A percentile compares a stretch with the other conserved stretches of the same genome.
Evolutionary conservation across 2,888 invertebrate species (phyloP).

Genomic region (Synergus gifuensis): DNA sequence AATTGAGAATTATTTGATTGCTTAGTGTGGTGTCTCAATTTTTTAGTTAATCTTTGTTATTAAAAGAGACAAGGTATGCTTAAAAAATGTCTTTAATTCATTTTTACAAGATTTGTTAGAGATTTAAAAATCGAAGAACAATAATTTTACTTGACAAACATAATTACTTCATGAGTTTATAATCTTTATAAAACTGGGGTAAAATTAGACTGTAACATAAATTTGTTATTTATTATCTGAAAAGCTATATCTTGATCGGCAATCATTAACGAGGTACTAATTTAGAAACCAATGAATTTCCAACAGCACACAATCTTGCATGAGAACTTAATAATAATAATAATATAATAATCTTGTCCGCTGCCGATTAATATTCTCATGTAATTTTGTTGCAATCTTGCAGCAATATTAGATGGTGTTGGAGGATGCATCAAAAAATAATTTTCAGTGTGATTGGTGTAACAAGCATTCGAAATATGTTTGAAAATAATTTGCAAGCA

Average conservation of each 20-base stretch:
- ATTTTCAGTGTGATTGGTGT: neutral
- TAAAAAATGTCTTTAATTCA: neutral
- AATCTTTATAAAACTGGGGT: neutral
- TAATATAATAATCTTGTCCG: too few relatives aligned
- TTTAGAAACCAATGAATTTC: neutral
- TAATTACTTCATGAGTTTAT: neutral
- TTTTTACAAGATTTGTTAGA: neutral
- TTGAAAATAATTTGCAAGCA: neutral
- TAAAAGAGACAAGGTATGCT: neutral
- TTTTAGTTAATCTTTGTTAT: neutral
- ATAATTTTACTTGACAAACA: neutral
- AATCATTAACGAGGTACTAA: constrained; percentile 10
- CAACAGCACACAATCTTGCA: neutral
- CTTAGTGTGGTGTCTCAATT: neutral
- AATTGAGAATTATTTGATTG: neutral
- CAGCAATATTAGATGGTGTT: too few relatives aligned
- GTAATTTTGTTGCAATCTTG: too few relatives aligned
- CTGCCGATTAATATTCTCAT: too few relatives aligned
- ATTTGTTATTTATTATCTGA: neutral
- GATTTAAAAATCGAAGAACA: neutral
- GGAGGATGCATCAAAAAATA: neutral
- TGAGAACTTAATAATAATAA: too few relatives aligned
- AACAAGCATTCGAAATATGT: neutral
- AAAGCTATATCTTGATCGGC: constrained; percentile 29
- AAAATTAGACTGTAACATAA: neutral